These are phyloP conservation scores for Girardia tigrina DNA, from an alignment of 2,888 invertebrate genomes.

Conservation along the genomic window DNA sequence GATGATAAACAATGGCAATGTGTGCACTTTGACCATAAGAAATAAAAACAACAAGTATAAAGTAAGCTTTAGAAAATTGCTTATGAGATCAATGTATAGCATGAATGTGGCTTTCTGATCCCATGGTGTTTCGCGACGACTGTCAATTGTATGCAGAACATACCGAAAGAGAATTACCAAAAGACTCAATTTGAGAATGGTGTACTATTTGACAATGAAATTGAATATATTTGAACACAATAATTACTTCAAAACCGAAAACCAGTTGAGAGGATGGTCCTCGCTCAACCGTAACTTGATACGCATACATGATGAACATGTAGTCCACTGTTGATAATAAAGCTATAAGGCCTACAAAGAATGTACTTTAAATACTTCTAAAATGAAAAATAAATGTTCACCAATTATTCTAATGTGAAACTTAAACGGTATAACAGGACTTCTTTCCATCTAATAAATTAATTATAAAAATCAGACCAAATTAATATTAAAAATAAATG, in stretches of 20 bases:
- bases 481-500: no score
- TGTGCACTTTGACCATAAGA: conserved; percentile 90
- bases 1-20: conserved; percentile 89
- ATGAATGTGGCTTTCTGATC: conserved; percentile 95
- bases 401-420: conserved; percentile 82
- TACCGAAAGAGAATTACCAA: conserved; percentile 60
- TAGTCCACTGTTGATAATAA: conserved; percentile 70
- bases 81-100: conserved; percentile 82
- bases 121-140: conserved; percentile 87
- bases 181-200: conserved; percentile 79
- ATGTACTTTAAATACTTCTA: neutral
- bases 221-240: neutral
- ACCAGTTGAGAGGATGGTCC: conserved; percentile 94
- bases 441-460: conserved; percentile 81
- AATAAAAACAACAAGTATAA: conserved; percentile 80
- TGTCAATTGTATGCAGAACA: conserved; percentile 69
- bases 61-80: conserved; percentile 61
- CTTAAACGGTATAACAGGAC: conserved; percentile 81
- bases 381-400: conserved; percentile 45
- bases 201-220: conserved; percentile 57
- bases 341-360: conserved; percentile 57
- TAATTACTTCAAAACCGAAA: conserved; percentile 74
- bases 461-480: no score
- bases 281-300: conserved; percentile 73
- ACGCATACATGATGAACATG: conserved; percentile 79